Base-by-base conservation (phyloP, 2,797 vertebrate species). In the Tadarida brasiliensis region DNA sequence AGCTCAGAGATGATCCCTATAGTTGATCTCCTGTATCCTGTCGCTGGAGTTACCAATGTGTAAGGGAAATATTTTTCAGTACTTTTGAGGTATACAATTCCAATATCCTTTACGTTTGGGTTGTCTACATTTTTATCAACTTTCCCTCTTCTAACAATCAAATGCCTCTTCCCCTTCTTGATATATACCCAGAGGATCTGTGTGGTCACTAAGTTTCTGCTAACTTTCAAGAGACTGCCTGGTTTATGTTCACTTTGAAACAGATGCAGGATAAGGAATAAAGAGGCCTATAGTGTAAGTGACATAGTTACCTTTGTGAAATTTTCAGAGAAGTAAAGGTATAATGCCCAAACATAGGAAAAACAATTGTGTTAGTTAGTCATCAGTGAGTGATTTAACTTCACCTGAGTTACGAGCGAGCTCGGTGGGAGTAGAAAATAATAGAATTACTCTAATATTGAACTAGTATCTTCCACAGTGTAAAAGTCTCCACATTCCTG, bases 221-320 rank as follows among this genome's bases (percentile, higher is more conserved):
- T 71, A 67, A 63, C 54, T 91, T 94, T n/a, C 54, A 88, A 94
- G 84, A 80, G 78, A 86, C 7, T 54, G 1, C 4, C 16, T 77
- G 81, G 15, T 89, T 92, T 73, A 71, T 84, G 81, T 68, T 92
- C 39, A 86, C 30, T 89, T 83, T 94, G 39, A 96, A 92, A 84
- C 33, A 91, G 22, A 70, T 59, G 28, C 26, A 92, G 80, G 15
- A 28, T 80, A 85, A 73, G 28, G n/a, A 95, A 39, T 26, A 54
- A 88, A 94, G n/a, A 80, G 6, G 16, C 4, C 30, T 76, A 68
- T 70, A 16, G 19, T 67, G 4, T 51, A 91, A 94, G 15, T 17
- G 78, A 39, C 11, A 71, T 63, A 70, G 83, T 90, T 76, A 49
- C 30, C 33, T 68, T 56, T 83, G 19, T 87, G 57, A 94, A 91